Evolutionary conservation across 2,888 invertebrate genomes (phyloP).

Genomic region (Dasysyrphus tricinctus): DNA sequence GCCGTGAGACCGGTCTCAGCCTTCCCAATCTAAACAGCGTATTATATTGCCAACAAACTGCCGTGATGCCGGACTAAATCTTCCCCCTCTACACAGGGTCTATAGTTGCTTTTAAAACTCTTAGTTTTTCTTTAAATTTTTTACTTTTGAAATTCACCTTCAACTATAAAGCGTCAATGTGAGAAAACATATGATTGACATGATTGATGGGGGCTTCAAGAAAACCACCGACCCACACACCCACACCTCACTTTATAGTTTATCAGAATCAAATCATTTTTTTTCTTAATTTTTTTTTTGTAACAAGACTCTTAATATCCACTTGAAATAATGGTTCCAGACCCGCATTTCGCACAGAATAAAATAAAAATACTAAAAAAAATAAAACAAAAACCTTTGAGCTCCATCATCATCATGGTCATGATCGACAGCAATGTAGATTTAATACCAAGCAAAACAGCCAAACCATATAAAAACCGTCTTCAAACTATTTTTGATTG

Average conservation of each 20-base stretch:
- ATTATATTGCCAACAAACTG: too few relatives aligned
- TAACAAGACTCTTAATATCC: slow-evolving; percentile 7
- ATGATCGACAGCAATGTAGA: slow-evolving; percentile 38
- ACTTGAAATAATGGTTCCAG: slow-evolving; percentile 38
- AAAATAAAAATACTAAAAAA: neutral
- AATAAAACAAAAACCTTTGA: neutral
- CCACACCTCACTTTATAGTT: neutral
- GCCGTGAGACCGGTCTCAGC: too few relatives aligned
- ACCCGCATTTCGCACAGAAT: slow-evolving; percentile 22
- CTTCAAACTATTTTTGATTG: slow-evolving; percentile 52
- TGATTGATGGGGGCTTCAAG: slow-evolving; percentile 62
- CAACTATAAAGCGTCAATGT: neutral
- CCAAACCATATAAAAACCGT: slow-evolving; percentile 31
- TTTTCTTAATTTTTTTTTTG: too few relatives aligned
- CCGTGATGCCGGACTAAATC: too few relatives aligned
- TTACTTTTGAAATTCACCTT: slow-evolving; percentile 18
- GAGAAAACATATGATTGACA: slow-evolving; percentile 53
- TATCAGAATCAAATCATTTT: slow-evolving; percentile 43
- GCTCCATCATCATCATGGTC: neutral
- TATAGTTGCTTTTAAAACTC: too few relatives aligned
- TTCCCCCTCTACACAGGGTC: too few relatives aligned
- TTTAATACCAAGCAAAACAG: slow-evolving; percentile 9
- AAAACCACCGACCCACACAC: slow-evolving; percentile 6
- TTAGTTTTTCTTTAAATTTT: too few relatives aligned
- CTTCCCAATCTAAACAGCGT: too few relatives aligned